A percentile compares a stretch with the other conserved stretches of the same genome.
These are phyloP conservation scores for Disparrhopalites patrizii DNA, from an alignment of 2,888 invertebrate species.

Conservation along the genomic window DNA sequence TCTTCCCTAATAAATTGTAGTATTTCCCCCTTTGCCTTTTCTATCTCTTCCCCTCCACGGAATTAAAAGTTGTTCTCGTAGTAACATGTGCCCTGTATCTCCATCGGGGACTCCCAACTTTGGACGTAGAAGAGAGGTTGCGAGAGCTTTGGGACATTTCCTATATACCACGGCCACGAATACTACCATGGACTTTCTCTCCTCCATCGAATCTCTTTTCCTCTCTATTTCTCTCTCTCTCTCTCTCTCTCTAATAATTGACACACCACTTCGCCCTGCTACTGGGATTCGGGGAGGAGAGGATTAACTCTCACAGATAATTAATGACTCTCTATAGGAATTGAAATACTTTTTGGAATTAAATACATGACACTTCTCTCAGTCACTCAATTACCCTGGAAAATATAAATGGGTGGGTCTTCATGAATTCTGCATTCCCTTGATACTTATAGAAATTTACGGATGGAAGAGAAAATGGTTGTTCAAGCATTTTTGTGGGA, in stretches of 20 bases:
- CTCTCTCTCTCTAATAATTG: not conserved
- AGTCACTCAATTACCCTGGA: conserved; percentile 2
- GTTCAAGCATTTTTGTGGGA: conserved; percentile 8
- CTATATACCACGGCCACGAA: not conserved
- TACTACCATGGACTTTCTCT: no score
- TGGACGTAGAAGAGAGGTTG: not conserved
- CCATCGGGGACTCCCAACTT: not conserved
- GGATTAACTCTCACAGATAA: no score
- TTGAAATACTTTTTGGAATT: no score
- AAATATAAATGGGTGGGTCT: no score
- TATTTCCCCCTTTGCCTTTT: no score
- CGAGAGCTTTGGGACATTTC: not conserved
- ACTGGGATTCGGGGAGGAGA: not conserved
- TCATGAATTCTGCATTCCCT: no score
- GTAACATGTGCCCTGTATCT: not conserved
- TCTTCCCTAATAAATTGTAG: no score
- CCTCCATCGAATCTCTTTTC: no score
- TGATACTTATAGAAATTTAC: no score
- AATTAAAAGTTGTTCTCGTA: not conserved
- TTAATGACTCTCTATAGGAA: no score
- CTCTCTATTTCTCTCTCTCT: conserved; percentile 2
- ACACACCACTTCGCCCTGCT: no score
- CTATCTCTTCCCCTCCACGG: no score
- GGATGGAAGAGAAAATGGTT: not conserved
- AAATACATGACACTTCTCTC: conserved; percentile 10